These are phyloP conservation scores for Proctacanthus coquilletti DNA, from an alignment of 1,140 invertebrate species.

Conservation along the genomic window DNA sequence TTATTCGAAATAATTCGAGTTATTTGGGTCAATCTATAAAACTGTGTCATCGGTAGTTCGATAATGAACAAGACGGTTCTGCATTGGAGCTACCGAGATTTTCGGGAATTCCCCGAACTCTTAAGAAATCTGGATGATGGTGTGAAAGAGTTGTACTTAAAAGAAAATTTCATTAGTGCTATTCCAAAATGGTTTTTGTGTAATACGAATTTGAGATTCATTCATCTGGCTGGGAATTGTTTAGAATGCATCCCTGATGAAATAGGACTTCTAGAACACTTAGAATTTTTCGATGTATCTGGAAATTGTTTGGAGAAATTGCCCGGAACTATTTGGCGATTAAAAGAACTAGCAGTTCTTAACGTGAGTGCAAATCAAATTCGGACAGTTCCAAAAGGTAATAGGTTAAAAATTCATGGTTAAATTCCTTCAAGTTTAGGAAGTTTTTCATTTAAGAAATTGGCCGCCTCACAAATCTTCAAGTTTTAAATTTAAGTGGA, in stretches of 20 bases:
- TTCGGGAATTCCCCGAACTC: conserved; percentile 26
- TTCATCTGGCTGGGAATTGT: conserved; percentile 25
- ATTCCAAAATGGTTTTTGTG: conserved; percentile 27
- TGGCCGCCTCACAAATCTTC: conserved; percentile 13
- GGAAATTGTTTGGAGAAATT: conserved; percentile 20
- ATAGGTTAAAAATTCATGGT: neutral
- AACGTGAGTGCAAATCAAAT: conserved; percentile 24
- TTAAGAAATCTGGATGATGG: conserved; percentile 23
- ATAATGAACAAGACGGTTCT: conserved; percentile 27
- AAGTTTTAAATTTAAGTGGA: conserved; percentile 22
- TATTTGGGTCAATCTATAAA: no score
- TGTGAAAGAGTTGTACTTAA: conserved; percentile 22
- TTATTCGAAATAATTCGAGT: no score
- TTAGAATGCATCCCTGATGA: conserved; percentile 18
- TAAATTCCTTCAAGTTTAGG: neutral
- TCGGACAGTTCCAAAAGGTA: conserved; percentile 18
- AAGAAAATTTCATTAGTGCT: conserved; percentile 27
- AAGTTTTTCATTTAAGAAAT: conserved; percentile 11
- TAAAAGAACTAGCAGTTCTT: conserved; percentile 17
- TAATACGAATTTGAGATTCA: conserved; percentile 24
- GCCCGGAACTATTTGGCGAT: conserved; percentile 17
- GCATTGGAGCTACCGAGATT: conserved; percentile 30
- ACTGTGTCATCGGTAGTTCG: no score
- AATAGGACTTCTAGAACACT: conserved; percentile 24
- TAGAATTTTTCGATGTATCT: conserved; percentile 26